Conservation (phyloP, 2,113 vertebrate species). For the Ctenodactylus gundi region DNA sequence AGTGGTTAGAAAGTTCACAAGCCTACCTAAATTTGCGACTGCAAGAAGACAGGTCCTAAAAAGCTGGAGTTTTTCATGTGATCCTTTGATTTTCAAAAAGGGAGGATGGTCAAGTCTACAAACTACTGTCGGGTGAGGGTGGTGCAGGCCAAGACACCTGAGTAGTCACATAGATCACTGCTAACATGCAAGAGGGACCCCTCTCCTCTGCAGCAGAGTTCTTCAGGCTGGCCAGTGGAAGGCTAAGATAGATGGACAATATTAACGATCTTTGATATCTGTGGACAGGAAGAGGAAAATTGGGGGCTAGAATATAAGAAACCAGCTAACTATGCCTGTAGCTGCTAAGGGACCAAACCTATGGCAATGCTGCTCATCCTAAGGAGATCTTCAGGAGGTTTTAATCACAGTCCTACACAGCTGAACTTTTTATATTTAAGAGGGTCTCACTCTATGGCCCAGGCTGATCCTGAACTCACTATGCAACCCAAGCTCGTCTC, state of each 20-base stretch:
- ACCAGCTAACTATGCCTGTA: neutral
- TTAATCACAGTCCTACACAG: neutral
- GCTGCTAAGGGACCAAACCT: neutral
- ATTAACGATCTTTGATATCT: neutral
- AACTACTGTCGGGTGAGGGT: neutral
- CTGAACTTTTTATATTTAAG: too few relatives aligned
- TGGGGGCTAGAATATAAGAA: neutral
- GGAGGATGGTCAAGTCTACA: neutral
- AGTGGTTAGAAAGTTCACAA: neutral
- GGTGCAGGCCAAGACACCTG: neutral
- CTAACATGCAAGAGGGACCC: neutral
- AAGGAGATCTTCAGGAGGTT: neutral
- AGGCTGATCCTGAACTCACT: too few relatives aligned
- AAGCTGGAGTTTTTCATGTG: neutral
- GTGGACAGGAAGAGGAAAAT: neutral
- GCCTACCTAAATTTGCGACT: neutral
- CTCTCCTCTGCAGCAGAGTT: neutral
- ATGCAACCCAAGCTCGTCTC: too few relatives aligned
- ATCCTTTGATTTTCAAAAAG: neutral
- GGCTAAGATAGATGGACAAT: neutral
- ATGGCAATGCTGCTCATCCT: neutral
- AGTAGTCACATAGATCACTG: neutral
- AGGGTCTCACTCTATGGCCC: too few relatives aligned
- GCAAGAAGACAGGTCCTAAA: neutral
- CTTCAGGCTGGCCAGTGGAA: neutral